phyloP scores from a whole-genome alignment of 1,140 invertebrate genomes.

The Pinna nobilis region DNA sequence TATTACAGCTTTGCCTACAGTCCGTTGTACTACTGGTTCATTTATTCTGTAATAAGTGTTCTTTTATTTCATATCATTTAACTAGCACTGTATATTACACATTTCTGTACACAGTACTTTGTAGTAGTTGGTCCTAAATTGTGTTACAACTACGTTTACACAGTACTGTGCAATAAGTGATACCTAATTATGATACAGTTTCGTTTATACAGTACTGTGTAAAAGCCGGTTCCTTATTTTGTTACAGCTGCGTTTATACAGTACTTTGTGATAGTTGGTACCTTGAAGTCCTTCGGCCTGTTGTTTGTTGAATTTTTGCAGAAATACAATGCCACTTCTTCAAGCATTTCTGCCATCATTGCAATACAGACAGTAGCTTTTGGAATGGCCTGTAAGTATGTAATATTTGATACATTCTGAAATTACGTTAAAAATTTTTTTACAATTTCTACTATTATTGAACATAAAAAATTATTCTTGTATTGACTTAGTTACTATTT shows the following conservation, averaged over 20 bases:
- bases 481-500: too few species aligned
- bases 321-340: slow-evolving; percentile 21
- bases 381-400: slow-evolving; percentile 2
- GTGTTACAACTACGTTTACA: neutral
- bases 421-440: too few species aligned
- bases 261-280: slow-evolving; percentile 15
- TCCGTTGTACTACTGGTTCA: too few species aligned
- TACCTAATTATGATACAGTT: neutral
- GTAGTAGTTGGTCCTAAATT: neutral
- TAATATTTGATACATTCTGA: too few species aligned
- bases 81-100: neutral
- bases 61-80: neutral
- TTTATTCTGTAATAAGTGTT: neutral
- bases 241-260: slow-evolving; percentile 12
- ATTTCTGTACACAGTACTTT: neutral
- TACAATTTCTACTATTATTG: too few species aligned
- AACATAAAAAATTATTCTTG: too few species aligned
- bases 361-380: slow-evolving; percentile 1
- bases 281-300: slow-evolving; percentile 15
- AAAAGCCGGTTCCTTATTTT: neutral
- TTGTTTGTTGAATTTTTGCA: slow-evolving; percentile 20
- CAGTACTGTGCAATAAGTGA: neutral
- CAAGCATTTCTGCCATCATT: neutral
- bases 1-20: too few species aligned
- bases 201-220: neutral